Evolutionary conservation across 2,888 invertebrate genomes (phyloP), one percentile per base, ranked within the genome.

Genomic region (Campoplex nolae): DNA sequence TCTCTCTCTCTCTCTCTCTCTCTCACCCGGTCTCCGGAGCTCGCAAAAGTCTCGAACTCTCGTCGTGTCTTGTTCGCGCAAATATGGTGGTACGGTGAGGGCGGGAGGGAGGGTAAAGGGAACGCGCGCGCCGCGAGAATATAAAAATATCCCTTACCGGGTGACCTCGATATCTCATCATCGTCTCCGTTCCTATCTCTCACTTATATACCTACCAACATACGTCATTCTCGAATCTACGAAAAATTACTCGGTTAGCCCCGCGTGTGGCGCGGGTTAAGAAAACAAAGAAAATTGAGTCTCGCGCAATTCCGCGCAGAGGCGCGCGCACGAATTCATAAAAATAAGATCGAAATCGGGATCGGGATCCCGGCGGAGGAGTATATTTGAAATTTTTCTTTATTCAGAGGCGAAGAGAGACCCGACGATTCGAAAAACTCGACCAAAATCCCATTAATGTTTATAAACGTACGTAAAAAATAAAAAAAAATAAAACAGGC

Each of bases 121-220:
- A 62, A 62, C 23, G 62, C 56, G 67, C 81, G 65, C 74, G 86
- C 74, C 73, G 81, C 68, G 62, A 71, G 79, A 86, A 86, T 86
- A 86, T 86, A 86, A 86, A 86, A 84, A 86, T 86, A 86, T 86
- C 84, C 77, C 67, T 78, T 77, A 86, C 68, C 86, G 68, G 84
- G 77, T 86, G 86, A 86, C 86, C 86, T 78, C 86, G 86, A 86
- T 86, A 86, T 78, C 86, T 77, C 83, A 83, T 83, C 81, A 84
- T 86, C 84, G 81, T 84, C 74, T 73, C 73, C 56, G n/a, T 86
- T 75, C 62, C 62, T 32, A 58, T 75, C 32, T 74, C 54, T 68
- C 54, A 35, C 51, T 23, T 77, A 23, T 48, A 38, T 38, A 38
- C 6, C 3, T 38, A 51, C 32, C 48, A 38, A 51, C 62, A 35